Base-by-base conservation (phyloP, 2,888 invertebrate genomes). In the Tetranychus truncatus region DNA sequence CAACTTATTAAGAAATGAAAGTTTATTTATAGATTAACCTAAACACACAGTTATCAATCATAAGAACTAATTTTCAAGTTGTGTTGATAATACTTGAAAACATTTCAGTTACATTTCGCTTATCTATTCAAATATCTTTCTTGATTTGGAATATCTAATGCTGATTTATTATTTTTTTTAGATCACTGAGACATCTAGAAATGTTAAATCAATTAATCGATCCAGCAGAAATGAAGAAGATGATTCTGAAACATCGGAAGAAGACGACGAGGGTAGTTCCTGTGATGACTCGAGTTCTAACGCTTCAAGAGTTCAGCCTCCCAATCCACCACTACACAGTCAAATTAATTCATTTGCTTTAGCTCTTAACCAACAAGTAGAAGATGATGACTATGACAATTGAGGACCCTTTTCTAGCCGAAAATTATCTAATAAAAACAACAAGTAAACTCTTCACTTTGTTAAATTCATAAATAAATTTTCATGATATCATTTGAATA, bases 351-450 rank as follows among this genome's bases (percentile, higher is more conserved):
- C 69, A 69, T 69, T 69, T 69, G 11, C 69, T 69, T 1, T 69
- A 69, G 69, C 69, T 69, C 69, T 69, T 69, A 69, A 69, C 20
- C 69, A 69, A 24, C 69, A 69, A 69, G 34, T 69, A 69, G 69
- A 69, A 69, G 69, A 69, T 69, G 69, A 69, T 69, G 69, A 69
- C 21, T 69, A 69, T 21, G 69, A 69, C 34, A 69, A 69, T 69
- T 69, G 69, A 69, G 21, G 34, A 11, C 5, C 21, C 8, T 69
- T 24, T 69, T 69, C 34, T 55, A 15, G 55, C 9, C 9, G 15
- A 55, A 9, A 55, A 55, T 55, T 15, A 55, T 15, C 55, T 15
- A 55, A 15, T 55, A 55, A 55, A 11, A 15, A 15, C 7, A 55
- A 55, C 55, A 5, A 55, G 15, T 9, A 55, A 55, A 55, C 7